Percentiles rank a stretch among this genome's conserved stretches.
These are phyloP conservation scores for Triplophysa bombifrons DNA, from an alignment of 2,797 vertebrate genomes.

Conservation along the genomic window DNA sequence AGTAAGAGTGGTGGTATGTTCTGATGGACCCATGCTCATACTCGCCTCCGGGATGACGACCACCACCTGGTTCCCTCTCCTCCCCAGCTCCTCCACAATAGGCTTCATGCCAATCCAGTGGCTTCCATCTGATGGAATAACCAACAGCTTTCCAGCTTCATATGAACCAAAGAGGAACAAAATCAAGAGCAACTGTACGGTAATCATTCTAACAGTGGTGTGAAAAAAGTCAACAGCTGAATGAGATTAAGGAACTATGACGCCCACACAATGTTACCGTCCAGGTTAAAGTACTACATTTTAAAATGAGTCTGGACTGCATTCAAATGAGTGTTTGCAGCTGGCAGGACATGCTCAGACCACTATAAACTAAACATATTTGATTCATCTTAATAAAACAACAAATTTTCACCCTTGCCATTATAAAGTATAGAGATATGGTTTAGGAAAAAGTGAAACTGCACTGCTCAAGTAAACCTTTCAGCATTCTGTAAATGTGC, in stretches of 20 bases:
- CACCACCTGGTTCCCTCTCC: slow-evolving; percentile 70
- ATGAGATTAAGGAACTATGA: background rate
- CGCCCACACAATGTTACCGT: background rate
- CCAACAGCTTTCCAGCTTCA: slow-evolving; percentile 64
- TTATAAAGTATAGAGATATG: background rate
- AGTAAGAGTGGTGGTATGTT: slow-evolving; percentile 66
- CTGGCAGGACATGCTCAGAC: too few relatives aligned
- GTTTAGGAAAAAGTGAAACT: background rate
- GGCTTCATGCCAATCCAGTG: slow-evolving; percentile 76
- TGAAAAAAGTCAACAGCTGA: background rate
- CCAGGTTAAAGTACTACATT: background rate
- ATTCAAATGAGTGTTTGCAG: slow-evolving; percentile 4
- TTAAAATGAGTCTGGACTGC: background rate
- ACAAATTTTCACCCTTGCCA: background rate
- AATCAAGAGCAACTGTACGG: background rate
- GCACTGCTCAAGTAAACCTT: background rate
- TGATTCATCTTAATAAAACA: too few relatives aligned
- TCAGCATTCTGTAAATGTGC: background rate
- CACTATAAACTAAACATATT: too few relatives aligned
- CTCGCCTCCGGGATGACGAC: slow-evolving; percentile 63
- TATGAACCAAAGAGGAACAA: slow-evolving; percentile 19
- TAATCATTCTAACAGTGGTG: background rate
- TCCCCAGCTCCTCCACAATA: slow-evolving; percentile 60
- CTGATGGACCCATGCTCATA: slow-evolving; percentile 53
- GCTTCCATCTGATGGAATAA: slow-evolving; percentile 72